Conservation (phyloP, 2,888 invertebrate genomes). For the Graphium colonna region DNA sequence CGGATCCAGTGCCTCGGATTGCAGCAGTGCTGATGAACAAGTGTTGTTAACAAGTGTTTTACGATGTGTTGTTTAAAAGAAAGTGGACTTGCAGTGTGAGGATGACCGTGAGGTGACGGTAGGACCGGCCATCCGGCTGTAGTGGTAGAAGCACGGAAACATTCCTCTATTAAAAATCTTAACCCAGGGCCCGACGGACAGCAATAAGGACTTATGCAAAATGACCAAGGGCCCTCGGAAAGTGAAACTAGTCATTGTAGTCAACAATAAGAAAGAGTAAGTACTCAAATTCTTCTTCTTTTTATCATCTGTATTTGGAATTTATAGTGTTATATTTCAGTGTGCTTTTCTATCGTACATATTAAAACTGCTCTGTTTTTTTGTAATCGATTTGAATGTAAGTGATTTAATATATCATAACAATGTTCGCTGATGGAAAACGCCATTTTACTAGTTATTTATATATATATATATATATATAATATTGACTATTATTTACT, state of each 20-base stretch:
- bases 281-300: no score
- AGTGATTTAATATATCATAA: no score
- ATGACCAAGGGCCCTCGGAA: conserved; percentile 81
- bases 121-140: conserved; percentile 53
- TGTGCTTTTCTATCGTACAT: no score
- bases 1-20: neutral
- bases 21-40: conserved; percentile 42
- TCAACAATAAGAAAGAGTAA: conserved; percentile 81
- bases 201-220: conserved; percentile 72
- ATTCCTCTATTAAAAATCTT: conserved; percentile 76
- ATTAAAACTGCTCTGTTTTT: no score
- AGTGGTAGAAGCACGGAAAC: conserved; percentile 55
- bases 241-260: conserved; percentile 80
- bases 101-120: conserved; percentile 66
- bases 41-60: conserved; percentile 29
- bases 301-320: no score
- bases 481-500: no score
- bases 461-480: no score
- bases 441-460: no score
- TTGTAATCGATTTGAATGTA: no score
- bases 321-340: no score
- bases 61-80: conserved; percentile 46
- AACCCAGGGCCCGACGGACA: conserved; percentile 72
- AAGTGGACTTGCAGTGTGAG: conserved; percentile 50
- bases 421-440: no score